These are phyloP conservation scores for Hetaerina americana DNA, from an alignment of 1,140 invertebrate genomes.

Conservation along the genomic window DNA sequence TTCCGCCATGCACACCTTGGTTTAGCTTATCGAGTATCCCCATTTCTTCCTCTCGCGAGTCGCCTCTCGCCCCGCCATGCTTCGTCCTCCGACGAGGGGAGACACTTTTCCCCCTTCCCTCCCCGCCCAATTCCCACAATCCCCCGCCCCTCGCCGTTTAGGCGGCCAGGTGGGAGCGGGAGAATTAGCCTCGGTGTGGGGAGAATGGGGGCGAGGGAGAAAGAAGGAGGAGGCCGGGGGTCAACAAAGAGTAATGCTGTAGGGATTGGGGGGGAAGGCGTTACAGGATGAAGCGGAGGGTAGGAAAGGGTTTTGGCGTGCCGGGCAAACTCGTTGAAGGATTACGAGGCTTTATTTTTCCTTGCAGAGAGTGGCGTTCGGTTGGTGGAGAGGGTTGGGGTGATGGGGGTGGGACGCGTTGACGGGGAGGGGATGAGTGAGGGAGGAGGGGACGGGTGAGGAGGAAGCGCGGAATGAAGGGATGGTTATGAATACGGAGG, in stretches of 20 bases:
- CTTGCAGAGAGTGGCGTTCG: not conserved
- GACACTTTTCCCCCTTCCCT: too few relatives aligned
- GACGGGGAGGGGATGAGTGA: not conserved
- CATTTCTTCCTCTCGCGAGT: too few relatives aligned
- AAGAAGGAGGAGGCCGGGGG: too few relatives aligned
- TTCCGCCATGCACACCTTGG: too few relatives aligned
- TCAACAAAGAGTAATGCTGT: too few relatives aligned
- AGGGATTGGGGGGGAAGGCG: not conserved
- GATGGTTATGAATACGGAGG: not conserved
- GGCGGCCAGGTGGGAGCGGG: not conserved
- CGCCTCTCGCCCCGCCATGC: too few relatives aligned
- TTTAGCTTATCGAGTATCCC: too few relatives aligned
- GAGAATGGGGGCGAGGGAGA: too few relatives aligned
- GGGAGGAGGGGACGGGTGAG: not conserved
- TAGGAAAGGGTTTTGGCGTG: too few relatives aligned
- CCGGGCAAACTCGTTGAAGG: not conserved
- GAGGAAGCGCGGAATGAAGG: not conserved
- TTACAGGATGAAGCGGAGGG: not conserved
- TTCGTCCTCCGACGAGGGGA: too few relatives aligned
- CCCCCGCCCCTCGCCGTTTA: too few relatives aligned
- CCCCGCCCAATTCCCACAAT: too few relatives aligned
- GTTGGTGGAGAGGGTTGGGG: not conserved
- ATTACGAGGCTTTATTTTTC: not conserved
- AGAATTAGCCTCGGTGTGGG: not conserved
- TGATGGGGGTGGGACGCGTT: not conserved